phyloP scores from a whole-genome alignment of 2,888 invertebrate species.

The Torymus auratus region DNA sequence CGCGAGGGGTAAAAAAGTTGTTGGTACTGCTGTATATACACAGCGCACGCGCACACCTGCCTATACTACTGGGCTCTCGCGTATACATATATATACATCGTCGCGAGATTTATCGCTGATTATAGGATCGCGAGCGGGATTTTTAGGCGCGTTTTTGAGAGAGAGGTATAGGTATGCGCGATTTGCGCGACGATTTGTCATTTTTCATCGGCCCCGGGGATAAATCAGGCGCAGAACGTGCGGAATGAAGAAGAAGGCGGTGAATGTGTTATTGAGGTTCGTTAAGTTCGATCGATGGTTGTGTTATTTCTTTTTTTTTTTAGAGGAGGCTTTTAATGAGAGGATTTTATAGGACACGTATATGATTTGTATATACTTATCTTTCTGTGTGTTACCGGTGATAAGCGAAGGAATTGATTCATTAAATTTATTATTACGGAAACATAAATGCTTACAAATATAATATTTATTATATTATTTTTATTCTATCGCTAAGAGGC shows the following conservation, averaged over 20 bases:
- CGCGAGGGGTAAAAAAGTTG: conserved; percentile 57
- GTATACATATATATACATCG: background rate
- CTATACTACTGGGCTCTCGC: conserved; percentile 44
- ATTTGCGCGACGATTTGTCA: conserved; percentile 38
- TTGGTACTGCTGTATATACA: background rate
- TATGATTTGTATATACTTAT: too few relatives aligned
- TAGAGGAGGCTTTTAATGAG: too few relatives aligned
- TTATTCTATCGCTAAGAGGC: too few relatives aligned
- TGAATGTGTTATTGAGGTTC: background rate
- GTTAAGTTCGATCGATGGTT: too few relatives aligned
- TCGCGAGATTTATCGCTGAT: conserved; percentile 41
- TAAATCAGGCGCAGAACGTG: conserved; percentile 44
- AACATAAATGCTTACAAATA: too few relatives aligned
- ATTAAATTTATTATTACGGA: too few relatives aligned
- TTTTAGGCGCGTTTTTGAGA: conserved; percentile 3
- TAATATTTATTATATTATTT: too few relatives aligned
- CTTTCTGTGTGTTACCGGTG: too few relatives aligned
- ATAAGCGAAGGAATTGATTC: too few relatives aligned
- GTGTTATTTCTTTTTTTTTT: too few relatives aligned
- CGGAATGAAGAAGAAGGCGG: conserved; percentile 14
- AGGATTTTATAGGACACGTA: too few relatives aligned
- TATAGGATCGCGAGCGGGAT: background rate
- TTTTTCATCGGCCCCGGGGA: background rate
- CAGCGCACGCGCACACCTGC: conserved; percentile 11
- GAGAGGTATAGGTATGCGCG: background rate